Evolutionary conservation across 2,888 invertebrate species (phyloP).

Genomic region (Anodontia alba): DNA sequence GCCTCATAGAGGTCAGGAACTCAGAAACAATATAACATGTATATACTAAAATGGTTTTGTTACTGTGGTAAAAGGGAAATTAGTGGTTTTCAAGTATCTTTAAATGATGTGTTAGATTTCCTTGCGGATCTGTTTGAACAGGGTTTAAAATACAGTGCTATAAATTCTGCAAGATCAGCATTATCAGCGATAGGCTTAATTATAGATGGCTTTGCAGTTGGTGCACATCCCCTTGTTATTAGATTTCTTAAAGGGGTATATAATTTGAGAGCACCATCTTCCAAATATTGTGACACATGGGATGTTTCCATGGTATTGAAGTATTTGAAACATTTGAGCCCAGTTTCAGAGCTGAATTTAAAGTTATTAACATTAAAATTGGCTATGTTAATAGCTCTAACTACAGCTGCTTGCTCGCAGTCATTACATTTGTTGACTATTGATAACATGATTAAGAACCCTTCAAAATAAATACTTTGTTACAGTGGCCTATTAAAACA

Average conservation of each 20-base stretch:
- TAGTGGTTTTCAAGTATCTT: conserved; percentile 26
- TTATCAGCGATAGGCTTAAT: conserved; percentile 16
- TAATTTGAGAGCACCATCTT: background rate
- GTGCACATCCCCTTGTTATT: conserved; percentile 20
- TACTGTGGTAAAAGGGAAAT: conserved; percentile 33
- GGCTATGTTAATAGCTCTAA: background rate
- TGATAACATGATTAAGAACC: background rate
- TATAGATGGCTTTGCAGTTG: conserved; percentile 12
- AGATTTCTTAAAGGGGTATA: conserved; percentile 27
- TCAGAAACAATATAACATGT: conserved; percentile 34
- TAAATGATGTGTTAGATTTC: conserved; percentile 19
- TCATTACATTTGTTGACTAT: background rate
- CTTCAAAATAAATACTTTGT: background rate
- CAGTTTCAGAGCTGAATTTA: background rate
- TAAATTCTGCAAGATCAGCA: conserved; percentile 20
- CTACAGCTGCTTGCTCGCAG: background rate
- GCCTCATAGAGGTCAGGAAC: conserved; percentile 36
- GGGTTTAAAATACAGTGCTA: background rate
- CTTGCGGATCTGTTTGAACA: background rate
- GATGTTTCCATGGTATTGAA: conserved; percentile 22
- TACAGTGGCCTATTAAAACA: background rate
- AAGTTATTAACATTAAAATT: background rate
- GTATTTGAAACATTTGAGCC: conserved; percentile 15
- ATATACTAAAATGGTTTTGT: conserved; percentile 22
- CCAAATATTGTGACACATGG: conserved; percentile 16